phyloP scores from a whole-genome alignment of 2,113 vertebrate species.

The Tetrao urogallus region DNA sequence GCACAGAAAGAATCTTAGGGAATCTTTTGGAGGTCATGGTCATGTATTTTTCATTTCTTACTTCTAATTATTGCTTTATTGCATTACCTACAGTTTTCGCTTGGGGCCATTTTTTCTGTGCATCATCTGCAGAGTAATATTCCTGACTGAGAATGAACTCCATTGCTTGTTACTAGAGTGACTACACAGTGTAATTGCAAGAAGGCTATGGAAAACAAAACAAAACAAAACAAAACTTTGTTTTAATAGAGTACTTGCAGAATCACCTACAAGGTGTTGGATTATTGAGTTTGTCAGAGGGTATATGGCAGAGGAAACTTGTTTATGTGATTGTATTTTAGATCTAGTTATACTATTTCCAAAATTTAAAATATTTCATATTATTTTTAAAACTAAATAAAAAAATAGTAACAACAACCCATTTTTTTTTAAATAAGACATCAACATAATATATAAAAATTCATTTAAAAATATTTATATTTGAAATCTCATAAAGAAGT shows the following conservation, averaged over 20 bases:
- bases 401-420: background rate
- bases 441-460: background rate
- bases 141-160: background rate
- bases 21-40: background rate
- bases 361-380: background rate
- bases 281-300: background rate
- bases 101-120: background rate
- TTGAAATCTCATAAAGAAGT: background rate
- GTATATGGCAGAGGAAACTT: background rate
- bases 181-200: background rate
- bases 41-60: background rate
- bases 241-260: background rate
- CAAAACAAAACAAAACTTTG: background rate
- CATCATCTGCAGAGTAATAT: background rate
- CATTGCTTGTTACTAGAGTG: background rate
- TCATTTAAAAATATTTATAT: background rate
- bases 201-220: background rate
- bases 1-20: background rate
- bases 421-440: background rate
- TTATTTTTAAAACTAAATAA: fast-evolving
- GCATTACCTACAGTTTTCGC: background rate
- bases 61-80: background rate
- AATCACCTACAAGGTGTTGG: background rate
- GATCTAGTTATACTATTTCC: background rate
- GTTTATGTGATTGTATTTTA: fast-evolving